Evolutionary conservation across 2,797 vertebrate species (phyloP), one percentile per base, ranked within the genome.

Genomic region (Phaenicophaeus curvirostris): DNA sequence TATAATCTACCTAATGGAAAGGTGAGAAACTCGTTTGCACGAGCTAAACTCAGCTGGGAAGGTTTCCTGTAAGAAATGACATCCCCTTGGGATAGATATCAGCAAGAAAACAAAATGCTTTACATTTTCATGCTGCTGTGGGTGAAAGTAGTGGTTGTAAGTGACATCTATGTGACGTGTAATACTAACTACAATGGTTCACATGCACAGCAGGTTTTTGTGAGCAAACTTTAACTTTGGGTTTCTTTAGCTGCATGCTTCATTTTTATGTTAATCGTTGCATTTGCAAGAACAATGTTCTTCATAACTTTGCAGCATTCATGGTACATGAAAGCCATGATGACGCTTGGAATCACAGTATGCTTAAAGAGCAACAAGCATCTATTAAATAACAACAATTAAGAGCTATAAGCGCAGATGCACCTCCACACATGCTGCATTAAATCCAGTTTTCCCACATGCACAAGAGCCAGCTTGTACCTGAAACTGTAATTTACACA

Each of bases 71-170:
- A 85, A 82, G 80, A 76, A 82, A 79, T 50, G 8, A 5, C 27
- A 58, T 76, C 30, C 71, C 53, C 50, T 41, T 87, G 90, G 68
- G 82, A 78, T 14, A 75, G 71, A 11, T 69, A 87, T 15, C 37
- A 74, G 66, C 14, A 51, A 55, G 62, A 62, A 84, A 93, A 93
- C 66, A 44, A 86, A 92, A 84, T 66, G 69, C 69, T 90, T 78
- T 92, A 86, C 10, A 19, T 75, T 44, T 89, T 65, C 35, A 9
- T 28, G 17, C 30, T 55, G 75, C 61, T 78, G 27, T 78, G 31
- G 55, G 76, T 28, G 81, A 78, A 87, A 84, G 0, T 13, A 41
- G 31, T 0, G 5, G 33, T 48, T 8, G 5, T 51, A 44, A 68
- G 44, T 17, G 62, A 75, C 42, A 27, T 68, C 27, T 87, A 27